Evolutionary conservation across 2,888 invertebrate genomes (phyloP).

Genomic region (Dastarcus helophoroides): DNA sequence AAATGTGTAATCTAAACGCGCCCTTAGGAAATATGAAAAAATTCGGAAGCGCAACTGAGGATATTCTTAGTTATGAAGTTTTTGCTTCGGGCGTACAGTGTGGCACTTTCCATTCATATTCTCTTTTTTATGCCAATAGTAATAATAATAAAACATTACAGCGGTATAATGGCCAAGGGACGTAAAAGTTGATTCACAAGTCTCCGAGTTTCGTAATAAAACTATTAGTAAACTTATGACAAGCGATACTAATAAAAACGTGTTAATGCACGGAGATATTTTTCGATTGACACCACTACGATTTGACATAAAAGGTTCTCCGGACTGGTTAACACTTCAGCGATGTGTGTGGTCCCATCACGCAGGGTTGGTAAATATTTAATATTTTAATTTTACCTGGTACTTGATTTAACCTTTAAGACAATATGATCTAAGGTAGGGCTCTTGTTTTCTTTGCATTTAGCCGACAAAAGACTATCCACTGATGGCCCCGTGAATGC

Average conservation of each 20-base stretch:
- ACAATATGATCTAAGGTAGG: constrained; percentile 13
- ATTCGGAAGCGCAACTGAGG: too few species aligned
- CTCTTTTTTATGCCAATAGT: too few species aligned
- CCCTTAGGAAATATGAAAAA: too few species aligned
- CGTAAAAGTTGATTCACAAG: constrained; percentile 1
- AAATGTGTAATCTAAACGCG: too few species aligned
- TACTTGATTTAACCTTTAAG: constrained; percentile 20
- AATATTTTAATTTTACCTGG: constrained; percentile 30
- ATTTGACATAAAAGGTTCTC: constrained; percentile 17
- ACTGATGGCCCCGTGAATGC: too few species aligned
- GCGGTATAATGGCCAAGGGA: too few species aligned
- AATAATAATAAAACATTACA: too few species aligned
- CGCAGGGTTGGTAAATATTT: constrained; percentile 25
- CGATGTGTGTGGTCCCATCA: constrained; percentile 23
- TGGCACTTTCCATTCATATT: too few species aligned
- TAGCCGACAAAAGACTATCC: background rate
- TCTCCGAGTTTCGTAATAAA: constrained; percentile 14
- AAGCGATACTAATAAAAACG: constrained; percentile 27
- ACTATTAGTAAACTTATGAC: constrained; percentile 11
- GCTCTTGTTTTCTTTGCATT: constrained; percentile 7
- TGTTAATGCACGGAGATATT: constrained; percentile 34
- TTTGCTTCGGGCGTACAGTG: too few species aligned
- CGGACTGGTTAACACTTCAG: constrained; percentile 23
- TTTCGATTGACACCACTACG: constrained; percentile 25
- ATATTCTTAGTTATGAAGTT: too few species aligned